Evolutionary conservation across 2,797 vertebrate genomes (phyloP).

Genomic region (Phalloptychus januarius): DNA sequence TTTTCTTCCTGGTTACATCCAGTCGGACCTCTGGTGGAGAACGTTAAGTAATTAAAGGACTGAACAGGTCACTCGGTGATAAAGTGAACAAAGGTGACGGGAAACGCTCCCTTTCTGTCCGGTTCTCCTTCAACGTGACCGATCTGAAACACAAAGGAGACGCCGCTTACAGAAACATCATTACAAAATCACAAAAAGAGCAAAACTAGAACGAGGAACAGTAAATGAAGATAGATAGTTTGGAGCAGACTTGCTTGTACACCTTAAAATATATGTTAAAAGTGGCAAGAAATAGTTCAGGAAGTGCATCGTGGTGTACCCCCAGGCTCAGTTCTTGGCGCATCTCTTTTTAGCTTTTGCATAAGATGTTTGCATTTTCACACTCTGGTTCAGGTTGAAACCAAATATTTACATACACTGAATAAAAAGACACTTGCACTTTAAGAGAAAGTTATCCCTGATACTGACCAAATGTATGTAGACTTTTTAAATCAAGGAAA

Average conservation of each 20-base stretch:
- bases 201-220: background rate
- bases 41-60: background rate
- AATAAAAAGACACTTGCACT: too few relatives aligned
- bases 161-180: background rate
- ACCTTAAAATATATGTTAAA: background rate
- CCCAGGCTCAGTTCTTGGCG: background rate
- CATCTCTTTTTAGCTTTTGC: background rate
- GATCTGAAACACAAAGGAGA: slow-evolving; percentile 75
- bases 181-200: background rate
- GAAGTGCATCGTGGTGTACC: background rate
- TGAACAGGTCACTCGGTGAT: slow-evolving; percentile 84
- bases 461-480: background rate
- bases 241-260: background rate
- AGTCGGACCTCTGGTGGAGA: background rate
- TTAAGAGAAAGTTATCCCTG: too few relatives aligned
- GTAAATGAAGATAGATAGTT: background rate
- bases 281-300: background rate
- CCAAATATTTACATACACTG: too few relatives aligned
- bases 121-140: slow-evolving; percentile 92
- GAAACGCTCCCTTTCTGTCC: slow-evolving; percentile 87
- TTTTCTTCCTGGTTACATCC: background rate
- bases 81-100: slow-evolving; percentile 95
- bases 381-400: background rate
- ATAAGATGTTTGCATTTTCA: background rate
- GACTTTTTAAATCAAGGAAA: too few relatives aligned